Evolutionary conservation across 2,888 invertebrate genomes (phyloP).

Genomic region (Orthonevra nobilis): DNA sequence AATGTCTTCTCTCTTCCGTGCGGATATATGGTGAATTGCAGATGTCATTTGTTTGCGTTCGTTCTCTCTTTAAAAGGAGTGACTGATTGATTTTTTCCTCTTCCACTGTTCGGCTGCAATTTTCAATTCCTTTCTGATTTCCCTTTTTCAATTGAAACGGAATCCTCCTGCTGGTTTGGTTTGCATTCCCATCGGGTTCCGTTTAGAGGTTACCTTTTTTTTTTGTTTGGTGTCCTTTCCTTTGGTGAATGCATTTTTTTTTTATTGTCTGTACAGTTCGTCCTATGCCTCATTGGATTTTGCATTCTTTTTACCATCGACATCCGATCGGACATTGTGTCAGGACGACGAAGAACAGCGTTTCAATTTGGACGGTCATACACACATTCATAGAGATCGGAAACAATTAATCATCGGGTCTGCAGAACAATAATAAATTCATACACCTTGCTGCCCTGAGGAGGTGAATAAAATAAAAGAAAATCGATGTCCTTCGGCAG

Average conservation of each 20-base stretch:
- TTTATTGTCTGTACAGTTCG: no score
- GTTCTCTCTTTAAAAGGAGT: constrained; percentile 63
- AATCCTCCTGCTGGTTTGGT: constrained; percentile 50
- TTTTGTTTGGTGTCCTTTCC: background rate
- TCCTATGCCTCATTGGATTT: background rate
- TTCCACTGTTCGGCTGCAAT: constrained; percentile 37
- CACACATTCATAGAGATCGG: constrained; percentile 41
- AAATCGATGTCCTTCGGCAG: background rate
- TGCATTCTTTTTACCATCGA: constrained; percentile 32
- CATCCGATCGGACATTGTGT: constrained; percentile 67
- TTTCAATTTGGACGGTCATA: constrained; percentile 52
- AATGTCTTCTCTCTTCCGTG: constrained; percentile 43
- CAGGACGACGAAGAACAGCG: constrained; percentile 60
- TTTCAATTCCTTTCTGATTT: constrained; percentile 65
- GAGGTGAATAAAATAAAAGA: background rate
- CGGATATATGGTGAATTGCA: constrained; percentile 70
- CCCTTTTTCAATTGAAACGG: constrained; percentile 44
- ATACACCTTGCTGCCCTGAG: constrained; percentile 42
- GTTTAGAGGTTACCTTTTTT: background rate
- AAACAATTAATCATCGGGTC: constrained; percentile 66
- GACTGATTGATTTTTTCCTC: constrained; percentile 67
- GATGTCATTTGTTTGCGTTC: constrained; percentile 68
- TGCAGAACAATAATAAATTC: constrained; percentile 67
- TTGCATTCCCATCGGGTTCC: constrained; percentile 57
- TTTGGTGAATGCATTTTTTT: no score